These are phyloP conservation scores for Falco punctatus DNA, from an alignment of 2,113 vertebrate genomes.

Conservation along the genomic window DNA sequence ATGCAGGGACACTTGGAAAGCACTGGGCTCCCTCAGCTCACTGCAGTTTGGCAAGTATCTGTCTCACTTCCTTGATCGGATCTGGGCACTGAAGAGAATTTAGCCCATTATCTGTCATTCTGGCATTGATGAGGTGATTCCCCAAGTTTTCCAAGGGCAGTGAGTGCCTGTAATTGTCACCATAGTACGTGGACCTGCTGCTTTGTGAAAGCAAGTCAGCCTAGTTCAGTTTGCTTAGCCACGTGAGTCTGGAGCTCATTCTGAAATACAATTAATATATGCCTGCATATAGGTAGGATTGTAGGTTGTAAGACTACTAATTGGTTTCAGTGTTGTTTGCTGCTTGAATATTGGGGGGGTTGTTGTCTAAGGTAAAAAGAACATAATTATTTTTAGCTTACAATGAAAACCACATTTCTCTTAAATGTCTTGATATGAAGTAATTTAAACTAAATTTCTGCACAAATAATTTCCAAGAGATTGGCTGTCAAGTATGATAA, in stretches of 20 bases:
- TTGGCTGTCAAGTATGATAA: conserved; percentile 71
- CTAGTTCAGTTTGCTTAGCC: background rate
- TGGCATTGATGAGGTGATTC: background rate
- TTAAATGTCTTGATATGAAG: conserved; percentile 63
- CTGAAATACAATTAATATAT: background rate
- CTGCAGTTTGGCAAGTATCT: background rate
- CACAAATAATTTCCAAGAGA: conserved; percentile 69
- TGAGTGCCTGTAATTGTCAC: background rate
- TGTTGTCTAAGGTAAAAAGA: conserved; percentile 51
- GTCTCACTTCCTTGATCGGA: background rate
- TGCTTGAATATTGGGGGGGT: background rate
- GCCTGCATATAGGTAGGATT: background rate
- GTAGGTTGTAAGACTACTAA: conserved; percentile 58
- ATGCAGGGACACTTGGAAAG: background rate
- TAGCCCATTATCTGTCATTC: background rate
- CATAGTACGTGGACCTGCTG: rapidly evolving
- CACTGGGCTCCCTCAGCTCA: background rate
- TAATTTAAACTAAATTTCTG: conserved; percentile 76
- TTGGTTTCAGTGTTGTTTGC: conserved; percentile 64
- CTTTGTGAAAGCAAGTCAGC: background rate
- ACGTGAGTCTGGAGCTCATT: background rate
- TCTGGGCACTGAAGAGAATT: background rate
- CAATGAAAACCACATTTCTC: conserved; percentile 54
- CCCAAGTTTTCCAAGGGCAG: background rate
- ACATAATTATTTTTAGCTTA: conserved; percentile 66